phyloP scores from a whole-genome alignment of 1,140 invertebrate genomes.

The Calliopsis andreniformis region DNA sequence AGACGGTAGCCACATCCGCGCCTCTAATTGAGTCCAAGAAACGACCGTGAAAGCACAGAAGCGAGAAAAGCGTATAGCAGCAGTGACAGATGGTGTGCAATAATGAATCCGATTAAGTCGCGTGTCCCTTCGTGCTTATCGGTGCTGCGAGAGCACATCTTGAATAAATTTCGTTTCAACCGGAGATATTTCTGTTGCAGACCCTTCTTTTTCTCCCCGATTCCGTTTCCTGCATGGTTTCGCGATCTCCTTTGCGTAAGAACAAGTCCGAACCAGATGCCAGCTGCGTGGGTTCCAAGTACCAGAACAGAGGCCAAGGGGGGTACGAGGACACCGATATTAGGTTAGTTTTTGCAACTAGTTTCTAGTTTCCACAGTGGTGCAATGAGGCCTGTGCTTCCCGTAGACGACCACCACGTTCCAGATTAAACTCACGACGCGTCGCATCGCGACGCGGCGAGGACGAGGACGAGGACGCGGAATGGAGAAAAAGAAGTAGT shows the following conservation, averaged over 20 bases:
- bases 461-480: constrained; percentile 29
- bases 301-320: constrained; percentile 39
- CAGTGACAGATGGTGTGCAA: too few relatives aligned
- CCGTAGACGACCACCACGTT: constrained; percentile 63
- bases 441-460: constrained; percentile 1
- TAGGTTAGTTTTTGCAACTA: constrained; percentile 69
- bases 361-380: constrained; percentile 72
- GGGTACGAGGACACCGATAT: constrained; percentile 61
- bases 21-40: too few relatives aligned
- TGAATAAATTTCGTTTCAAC: too few relatives aligned
- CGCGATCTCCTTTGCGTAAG: neutral
- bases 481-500: neutral
- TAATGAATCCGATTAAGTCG: too few relatives aligned
- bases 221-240: neutral
- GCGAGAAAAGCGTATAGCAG: too few relatives aligned
- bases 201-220: neutral
- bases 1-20: too few relatives aligned
- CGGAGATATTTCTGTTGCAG: too few relatives aligned
- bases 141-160: too few relatives aligned
- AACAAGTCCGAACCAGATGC: constrained; percentile 26
- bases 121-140: too few relatives aligned
- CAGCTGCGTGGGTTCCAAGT: constrained; percentile 60
- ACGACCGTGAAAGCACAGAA: too few relatives aligned
- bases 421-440: constrained; percentile 45
- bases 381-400: constrained; percentile 69